These are phyloP conservation scores for Dendrocincla tyrannina DNA, from an alignment of 2,797 vertebrate species.

Conservation along the genomic window DNA sequence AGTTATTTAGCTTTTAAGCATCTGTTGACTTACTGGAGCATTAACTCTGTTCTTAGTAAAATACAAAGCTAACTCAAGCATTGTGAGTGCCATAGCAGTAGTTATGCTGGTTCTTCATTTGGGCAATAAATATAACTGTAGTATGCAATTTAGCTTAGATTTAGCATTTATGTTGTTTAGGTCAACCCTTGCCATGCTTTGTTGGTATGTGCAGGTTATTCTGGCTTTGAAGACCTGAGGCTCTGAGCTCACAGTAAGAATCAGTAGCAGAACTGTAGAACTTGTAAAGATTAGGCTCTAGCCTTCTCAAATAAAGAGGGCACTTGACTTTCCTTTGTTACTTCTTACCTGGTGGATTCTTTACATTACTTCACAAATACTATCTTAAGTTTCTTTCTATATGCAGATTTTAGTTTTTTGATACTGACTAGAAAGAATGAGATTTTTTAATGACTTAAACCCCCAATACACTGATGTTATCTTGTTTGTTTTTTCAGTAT, in stretches of 20 bases:
- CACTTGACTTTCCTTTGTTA: background rate
- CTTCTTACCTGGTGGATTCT: background rate
- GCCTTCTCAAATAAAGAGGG: background rate
- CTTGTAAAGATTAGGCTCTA: background rate
- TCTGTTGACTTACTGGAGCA: background rate
- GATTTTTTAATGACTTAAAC: background rate
- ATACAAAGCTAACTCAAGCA: background rate
- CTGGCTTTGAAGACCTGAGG: background rate
- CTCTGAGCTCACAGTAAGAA: background rate
- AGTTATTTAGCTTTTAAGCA: background rate
- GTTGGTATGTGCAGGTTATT: background rate
- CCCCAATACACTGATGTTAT: rapidly evolving
- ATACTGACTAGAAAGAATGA: background rate
- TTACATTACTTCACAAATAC: background rate
- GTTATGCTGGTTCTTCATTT: background rate
- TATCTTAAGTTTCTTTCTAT: background rate
- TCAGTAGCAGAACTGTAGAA: background rate
- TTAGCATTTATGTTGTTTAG: background rate
- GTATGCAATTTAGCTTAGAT: background rate
- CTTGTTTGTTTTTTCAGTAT: background rate
- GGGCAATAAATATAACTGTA: background rate
- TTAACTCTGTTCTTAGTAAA: background rate
- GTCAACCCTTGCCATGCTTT: background rate
- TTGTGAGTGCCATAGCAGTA: background rate
- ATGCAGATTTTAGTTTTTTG: background rate